phyloP scores from a whole-genome alignment of 2,888 invertebrate species.

The Tridacna gigas region DNA sequence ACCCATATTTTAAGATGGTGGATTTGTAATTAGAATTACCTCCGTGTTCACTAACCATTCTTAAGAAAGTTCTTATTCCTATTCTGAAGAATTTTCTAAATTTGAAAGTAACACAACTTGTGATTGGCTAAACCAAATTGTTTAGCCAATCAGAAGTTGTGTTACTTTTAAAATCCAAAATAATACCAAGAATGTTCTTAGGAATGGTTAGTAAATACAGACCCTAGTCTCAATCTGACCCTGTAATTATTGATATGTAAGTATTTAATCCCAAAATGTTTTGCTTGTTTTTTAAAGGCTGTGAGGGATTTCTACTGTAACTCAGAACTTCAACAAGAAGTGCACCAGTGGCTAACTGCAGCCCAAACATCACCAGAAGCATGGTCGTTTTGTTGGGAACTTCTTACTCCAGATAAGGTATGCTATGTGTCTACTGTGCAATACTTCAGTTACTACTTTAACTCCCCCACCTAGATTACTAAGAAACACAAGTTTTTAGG shows the following conservation, averaged over 20 bases:
- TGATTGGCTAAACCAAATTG: no score
- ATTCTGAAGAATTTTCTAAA: no score
- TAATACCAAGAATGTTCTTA: neutral
- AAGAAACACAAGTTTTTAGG: no score
- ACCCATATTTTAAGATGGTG: no score
- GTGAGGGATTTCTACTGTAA: conserved; percentile 83
- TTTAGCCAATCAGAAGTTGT: neutral
- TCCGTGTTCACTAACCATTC: no score
- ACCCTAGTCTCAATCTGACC: neutral
- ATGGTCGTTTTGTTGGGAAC: conserved; percentile 96
- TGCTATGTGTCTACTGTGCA: neutral
- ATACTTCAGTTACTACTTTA: no score
- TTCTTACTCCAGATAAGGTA: conserved; percentile 93
- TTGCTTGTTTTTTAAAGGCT: conserved; percentile 66
- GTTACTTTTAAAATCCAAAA: neutral
- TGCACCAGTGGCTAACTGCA: conserved; percentile 91
- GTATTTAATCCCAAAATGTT: neutral
- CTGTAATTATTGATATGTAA: neutral
- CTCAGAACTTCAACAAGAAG: conserved; percentile 86
- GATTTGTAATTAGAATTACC: no score
- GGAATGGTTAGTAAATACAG: neutral
- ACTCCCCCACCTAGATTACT: no score
- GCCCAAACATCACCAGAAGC: conserved; percentile 94
- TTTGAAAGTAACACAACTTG: no score
- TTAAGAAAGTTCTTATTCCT: no score